Evolutionary conservation across 2,888 invertebrate species (phyloP), one percentile per base, ranked within the genome.

Genomic region (Charanyca ferruginea): DNA sequence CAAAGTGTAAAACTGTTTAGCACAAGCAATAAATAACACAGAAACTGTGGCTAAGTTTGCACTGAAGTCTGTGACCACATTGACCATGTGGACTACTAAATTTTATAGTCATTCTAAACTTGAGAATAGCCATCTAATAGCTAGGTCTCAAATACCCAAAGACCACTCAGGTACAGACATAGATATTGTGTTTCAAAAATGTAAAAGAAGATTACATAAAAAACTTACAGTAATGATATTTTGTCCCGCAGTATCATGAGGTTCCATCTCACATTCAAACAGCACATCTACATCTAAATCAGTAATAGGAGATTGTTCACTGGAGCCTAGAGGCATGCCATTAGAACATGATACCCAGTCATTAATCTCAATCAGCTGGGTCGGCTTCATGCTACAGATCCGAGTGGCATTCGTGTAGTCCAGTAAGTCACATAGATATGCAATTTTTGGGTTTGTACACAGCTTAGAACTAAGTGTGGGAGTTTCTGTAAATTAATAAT

Each of bases 391-490:
- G 68, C 95, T 95, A 75, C 95, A 95, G 81, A 95, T 93, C 57
- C 95, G 88, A 35, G 94, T 94, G 1, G 94, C 87, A 74, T 94
- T 94, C 23, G 95, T 95, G 65, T 95, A 95, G 72, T 95, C 95
- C 62, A 95, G 78, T 18, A 97, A 91, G 88, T 97, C 97, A 85
- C 97, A 97, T 8, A 97, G 91, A 85, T 96, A 96, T 66, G 96
- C 96, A 87, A 94, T 92, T 82, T 91, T 94, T 59, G 96, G 96
- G 85, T 96, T 96, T 58, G 89, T 93, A 81, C 96, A 96, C 13
- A 96, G 86, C 80, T 92, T 93, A 38, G 96, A 96, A 83, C 96
- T 96, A 52, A 96, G 82, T 59, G 95, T 94, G 51, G 95, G 95
- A 44, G 95, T 94, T 91, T 95, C 95, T 95, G 91, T 42, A 93